Evolutionary conservation across 2,113 vertebrate species (phyloP), one percentile per base, ranked within the genome.

Genomic region (Hyperopisus bebe): DNA sequence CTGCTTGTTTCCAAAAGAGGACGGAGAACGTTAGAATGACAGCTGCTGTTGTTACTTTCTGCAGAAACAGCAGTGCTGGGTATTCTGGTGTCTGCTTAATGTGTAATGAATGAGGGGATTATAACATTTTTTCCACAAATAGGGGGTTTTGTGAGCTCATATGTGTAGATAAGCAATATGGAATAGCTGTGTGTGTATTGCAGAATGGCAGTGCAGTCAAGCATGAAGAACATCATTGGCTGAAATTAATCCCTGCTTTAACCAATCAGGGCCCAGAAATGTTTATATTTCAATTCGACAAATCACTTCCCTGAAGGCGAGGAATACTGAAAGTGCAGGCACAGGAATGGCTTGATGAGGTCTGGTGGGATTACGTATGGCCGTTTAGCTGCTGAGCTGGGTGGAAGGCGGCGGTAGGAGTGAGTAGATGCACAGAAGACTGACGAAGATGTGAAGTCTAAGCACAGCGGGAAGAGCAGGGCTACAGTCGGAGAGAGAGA

Each of bases 221-320:
- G 31, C 70, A 19, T 77, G 70, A 77, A 77, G 70, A 77, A 77
- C 35, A 77, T 77, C 70, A 77, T 42, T 77, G 70, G 70, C 70
- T 77, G 70, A 77, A 77, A 77, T 77, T 39, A 77, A 77, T 35
- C 35, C 70, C 35, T 35, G 70, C 70, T 77, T 35, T 39, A 42
- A 39, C 70, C 70, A 77, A 39, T 77, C 70, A 77, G 70, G 35
- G 35, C 70, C 42, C 27, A 77, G 70, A 77, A 77, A 77, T 39
- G 70, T 39, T 77, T 39, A 77, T 77, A 77, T 77, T 77, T 77
- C 70, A 77, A 77, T 77, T 39, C 70, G 13, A 77, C 35, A 39
- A 39, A 77, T 89, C 77, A 89, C 80, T 89, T 50, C 51, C 27
- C 31, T 62, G 87, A 55, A 88, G 39, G 35, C 51, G 51, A 44